phyloP scores from a whole-genome alignment of 2,888 invertebrate species.

The Patella caerulea region DNA sequence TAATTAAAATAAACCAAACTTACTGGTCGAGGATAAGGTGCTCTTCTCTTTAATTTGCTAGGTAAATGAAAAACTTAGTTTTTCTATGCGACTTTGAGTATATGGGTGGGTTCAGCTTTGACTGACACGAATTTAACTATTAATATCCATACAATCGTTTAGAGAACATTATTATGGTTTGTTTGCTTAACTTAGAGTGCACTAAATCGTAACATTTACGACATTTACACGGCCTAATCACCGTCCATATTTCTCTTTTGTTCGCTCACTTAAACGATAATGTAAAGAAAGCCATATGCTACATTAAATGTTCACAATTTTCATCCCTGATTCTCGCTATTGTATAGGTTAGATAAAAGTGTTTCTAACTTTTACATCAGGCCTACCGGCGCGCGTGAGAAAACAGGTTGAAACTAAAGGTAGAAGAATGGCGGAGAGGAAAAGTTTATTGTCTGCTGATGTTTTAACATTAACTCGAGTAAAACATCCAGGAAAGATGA shows the following conservation, averaged over 20 bases:
- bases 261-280: background rate
- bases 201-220: conserved; percentile 3
- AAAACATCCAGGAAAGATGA: background rate
- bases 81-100: background rate
- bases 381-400: background rate
- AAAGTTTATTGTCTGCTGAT: background rate
- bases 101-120: background rate
- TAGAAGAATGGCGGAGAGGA: background rate
- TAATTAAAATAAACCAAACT: conserved; percentile 9
- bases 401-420: background rate
- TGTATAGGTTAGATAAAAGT: background rate
- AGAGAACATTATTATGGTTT: background rate
- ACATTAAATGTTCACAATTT: background rate
- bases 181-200: background rate
- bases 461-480: background rate
- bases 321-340: background rate
- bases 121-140: background rate
- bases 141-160: background rate
- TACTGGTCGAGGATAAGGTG: background rate
- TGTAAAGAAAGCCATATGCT: conserved; percentile 10
- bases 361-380: conserved; percentile 3
- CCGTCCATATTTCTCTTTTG: background rate
- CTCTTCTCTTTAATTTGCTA: conserved; percentile 9
- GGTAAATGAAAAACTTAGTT: conserved; percentile 5
- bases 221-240: conserved; percentile 2